Conservation (phyloP, 2,888 invertebrate species). For the Erebia epiphron region DNA sequence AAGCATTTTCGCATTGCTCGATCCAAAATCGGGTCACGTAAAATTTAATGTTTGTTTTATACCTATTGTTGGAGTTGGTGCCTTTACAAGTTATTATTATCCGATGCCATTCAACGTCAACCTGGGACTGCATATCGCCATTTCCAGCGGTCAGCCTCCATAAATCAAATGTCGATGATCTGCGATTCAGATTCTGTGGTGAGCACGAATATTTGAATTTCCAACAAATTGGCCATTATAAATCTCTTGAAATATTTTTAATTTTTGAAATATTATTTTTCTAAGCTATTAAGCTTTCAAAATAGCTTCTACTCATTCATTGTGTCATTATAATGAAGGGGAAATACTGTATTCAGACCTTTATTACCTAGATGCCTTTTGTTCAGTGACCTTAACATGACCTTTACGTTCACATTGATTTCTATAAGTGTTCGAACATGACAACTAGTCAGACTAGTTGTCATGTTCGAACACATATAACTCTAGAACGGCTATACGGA, state of each 20-base stretch:
- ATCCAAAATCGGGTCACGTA: neutral
- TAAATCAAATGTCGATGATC: slow-evolving; percentile 21
- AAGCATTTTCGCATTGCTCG: neutral
- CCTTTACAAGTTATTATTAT: neutral
- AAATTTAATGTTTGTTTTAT: neutral
- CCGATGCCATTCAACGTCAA: neutral
- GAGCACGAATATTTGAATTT: slow-evolving; percentile 5
- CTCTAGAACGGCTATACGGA: no score
- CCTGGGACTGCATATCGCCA: neutral
- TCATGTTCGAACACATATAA: no score
- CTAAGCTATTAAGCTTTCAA: neutral
- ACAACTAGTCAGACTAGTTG: no score
- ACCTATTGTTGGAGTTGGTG: neutral
- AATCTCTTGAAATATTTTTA: no score
- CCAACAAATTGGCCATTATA: slow-evolving; percentile 9
- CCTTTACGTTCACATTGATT: neutral
- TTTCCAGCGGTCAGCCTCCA: slow-evolving; percentile 3
- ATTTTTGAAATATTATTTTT: no score
- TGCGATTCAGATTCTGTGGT: slow-evolving; percentile 3
- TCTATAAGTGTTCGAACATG: no score
- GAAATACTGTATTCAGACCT: neutral
- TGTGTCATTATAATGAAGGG: neutral
- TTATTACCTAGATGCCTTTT: neutral
- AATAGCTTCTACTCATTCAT: neutral
- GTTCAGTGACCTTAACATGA: neutral